These are phyloP conservation scores for Pseudorectes ferrugineus DNA, from an alignment of 2,113 vertebrate species.

Conservation along the genomic window DNA sequence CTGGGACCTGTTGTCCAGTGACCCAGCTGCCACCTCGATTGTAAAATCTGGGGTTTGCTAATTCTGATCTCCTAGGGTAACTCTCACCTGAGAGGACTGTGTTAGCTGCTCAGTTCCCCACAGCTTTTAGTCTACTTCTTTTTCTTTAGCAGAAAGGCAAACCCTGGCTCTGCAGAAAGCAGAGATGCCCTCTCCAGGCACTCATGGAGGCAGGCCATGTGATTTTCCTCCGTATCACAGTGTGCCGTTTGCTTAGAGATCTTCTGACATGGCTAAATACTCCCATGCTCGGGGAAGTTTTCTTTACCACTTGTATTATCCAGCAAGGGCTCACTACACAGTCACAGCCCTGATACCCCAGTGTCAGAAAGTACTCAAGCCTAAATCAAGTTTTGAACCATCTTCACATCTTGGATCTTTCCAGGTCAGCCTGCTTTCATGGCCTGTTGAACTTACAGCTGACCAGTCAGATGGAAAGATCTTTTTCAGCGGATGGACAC, in stretches of 20 bases:
- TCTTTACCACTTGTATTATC: not conserved
- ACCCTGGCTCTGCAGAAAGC: not conserved
- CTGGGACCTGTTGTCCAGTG: not conserved
- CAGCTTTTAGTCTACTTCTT: not conserved
- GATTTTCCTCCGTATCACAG: not conserved
- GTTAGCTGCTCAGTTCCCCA: not conserved
- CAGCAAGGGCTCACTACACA: not conserved
- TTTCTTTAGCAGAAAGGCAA: not conserved
- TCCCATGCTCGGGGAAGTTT: not conserved
- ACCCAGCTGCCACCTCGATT: not conserved
- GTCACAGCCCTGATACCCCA: not conserved
- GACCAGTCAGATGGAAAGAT: not conserved
- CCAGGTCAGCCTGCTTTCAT: not conserved
- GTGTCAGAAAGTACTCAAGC: not conserved
- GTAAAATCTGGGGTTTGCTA: not conserved
- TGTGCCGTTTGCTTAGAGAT: not conserved
- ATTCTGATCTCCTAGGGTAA: not conserved
- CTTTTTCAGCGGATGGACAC: not conserved
- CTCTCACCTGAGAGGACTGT: not conserved
- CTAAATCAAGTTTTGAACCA: not conserved
- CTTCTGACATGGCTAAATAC: not conserved
- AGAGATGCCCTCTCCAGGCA: not conserved
- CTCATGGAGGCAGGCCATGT: not conserved
- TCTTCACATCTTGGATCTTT: not conserved
- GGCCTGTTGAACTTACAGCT: not conserved